These are phyloP conservation scores for Lasius fuliginosus DNA, from an alignment of 2,888 invertebrate genomes.

Conservation along the genomic window DNA sequence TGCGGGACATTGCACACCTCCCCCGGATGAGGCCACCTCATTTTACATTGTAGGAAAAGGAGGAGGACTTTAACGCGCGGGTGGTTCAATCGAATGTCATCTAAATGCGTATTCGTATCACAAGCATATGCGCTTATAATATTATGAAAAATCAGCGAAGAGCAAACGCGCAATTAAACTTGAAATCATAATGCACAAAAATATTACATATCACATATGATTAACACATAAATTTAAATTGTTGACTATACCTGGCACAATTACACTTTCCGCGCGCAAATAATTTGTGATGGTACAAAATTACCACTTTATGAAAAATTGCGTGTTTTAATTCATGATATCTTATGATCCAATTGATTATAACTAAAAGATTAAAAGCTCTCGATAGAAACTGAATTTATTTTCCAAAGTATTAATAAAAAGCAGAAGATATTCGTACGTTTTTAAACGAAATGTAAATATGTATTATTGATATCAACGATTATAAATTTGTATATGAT, in stretches of 20 bases:
- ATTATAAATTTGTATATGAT: constrained; percentile 8
- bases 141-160: background rate
- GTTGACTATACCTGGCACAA: background rate
- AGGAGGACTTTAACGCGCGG: constrained; percentile 44
- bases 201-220: background rate
- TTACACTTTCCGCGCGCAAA: background rate
- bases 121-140: background rate
- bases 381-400: background rate
- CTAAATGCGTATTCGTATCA: background rate
- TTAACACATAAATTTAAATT: background rate
- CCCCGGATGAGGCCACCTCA: constrained; percentile 62
- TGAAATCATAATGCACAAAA: background rate
- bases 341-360: background rate
- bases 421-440: background rate
- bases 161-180: background rate
- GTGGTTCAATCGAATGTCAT: constrained; percentile 2
- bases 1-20: constrained; percentile 72
- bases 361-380: background rate
- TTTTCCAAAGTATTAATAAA: background rate
- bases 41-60: constrained; percentile 66
- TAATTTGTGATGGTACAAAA: background rate
- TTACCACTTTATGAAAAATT: background rate
- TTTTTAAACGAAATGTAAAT: constrained; percentile 23
- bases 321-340: constrained; percentile 5
- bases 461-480: background rate